A percentile compares a stretch with the other conserved stretches of the same genome.
phyloP scores from a whole-genome alignment of 1,140 invertebrate genomes.

The Drosophila pseudoobscura region DNA sequence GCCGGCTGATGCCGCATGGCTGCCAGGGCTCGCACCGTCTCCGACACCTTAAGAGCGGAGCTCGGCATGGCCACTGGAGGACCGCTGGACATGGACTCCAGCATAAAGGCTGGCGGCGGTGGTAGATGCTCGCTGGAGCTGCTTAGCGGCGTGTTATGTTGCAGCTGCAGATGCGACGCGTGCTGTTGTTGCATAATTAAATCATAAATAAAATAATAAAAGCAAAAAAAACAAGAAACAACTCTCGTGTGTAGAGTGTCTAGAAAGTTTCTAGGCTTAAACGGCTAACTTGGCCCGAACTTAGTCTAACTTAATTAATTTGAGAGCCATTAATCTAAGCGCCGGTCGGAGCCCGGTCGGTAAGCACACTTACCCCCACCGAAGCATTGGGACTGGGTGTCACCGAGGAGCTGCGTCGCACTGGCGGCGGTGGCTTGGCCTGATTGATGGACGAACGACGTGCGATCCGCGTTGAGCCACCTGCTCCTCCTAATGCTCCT shows the following conservation, averaged over 20 bases:
- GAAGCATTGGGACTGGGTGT: slow-evolving; percentile 83
- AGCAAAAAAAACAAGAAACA: slow-evolving; percentile 40
- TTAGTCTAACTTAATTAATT: slow-evolving; percentile 10
- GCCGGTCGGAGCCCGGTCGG: too few species aligned
- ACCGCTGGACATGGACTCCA: slow-evolving; percentile 84
- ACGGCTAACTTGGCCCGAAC: slow-evolving; percentile 39
- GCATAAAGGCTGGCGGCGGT: slow-evolving; percentile 92
- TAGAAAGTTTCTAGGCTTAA: slow-evolving; percentile 20
- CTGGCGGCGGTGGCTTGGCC: slow-evolving; percentile 92
- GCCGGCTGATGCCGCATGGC: slow-evolving; percentile 93
- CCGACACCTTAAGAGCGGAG: slow-evolving; percentile 89
- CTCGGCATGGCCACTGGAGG: slow-evolving; percentile 57
- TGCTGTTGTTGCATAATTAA: slow-evolving; percentile 52
- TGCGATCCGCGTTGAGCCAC: slow-evolving; percentile 75
- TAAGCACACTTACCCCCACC: slow-evolving; percentile 65
- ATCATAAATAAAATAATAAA: slow-evolving; percentile 67
- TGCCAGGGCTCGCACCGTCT: slow-evolving; percentile 93
- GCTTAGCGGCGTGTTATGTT: slow-evolving; percentile 50
- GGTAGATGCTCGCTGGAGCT: slow-evolving; percentile 88
- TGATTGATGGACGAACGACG: slow-evolving; percentile 85
- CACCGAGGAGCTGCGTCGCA: slow-evolving; percentile 93
- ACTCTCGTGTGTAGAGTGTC: slow-evolving; percentile 6
- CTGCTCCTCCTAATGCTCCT: slow-evolving; percentile 25
- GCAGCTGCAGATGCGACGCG: slow-evolving; percentile 32
- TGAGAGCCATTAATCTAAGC: too few species aligned